These are phyloP conservation scores for Drosophila sucinea DNA, from an alignment of 1,140 invertebrate species.

Conservation along the genomic window DNA sequence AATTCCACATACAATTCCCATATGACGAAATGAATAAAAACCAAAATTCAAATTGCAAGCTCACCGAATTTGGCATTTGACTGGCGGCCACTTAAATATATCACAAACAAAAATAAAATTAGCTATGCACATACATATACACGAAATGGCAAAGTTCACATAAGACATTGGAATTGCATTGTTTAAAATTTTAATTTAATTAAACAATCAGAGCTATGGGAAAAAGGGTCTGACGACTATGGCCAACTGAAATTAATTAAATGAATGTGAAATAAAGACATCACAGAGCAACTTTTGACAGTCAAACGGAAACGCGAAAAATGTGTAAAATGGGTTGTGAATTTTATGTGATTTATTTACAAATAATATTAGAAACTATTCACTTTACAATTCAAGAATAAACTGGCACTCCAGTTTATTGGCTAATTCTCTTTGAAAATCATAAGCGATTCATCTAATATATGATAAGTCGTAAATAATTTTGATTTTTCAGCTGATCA, in stretches of 20 bases:
- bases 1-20: conserved; percentile 38
- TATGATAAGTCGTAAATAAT: too few species aligned
- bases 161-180: conserved; percentile 42
- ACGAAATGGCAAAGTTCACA: conserved; percentile 30
- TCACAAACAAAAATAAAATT: conserved; percentile 8
- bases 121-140: not conserved
- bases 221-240: not conserved
- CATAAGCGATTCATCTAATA: too few species aligned
- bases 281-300: too few species aligned
- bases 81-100: conserved; percentile 68
- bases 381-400: too few species aligned
- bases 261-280: not conserved
- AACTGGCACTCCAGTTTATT: too few species aligned
- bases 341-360: too few species aligned
- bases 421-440: too few species aligned
- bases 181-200: conserved; percentile 36
- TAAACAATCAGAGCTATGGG: conserved; percentile 31
- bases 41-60: conserved; percentile 50
- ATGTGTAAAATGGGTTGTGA: too few species aligned
- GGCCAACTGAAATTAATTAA: not conserved
- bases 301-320: too few species aligned
- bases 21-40: conserved; percentile 44
- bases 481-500: too few species aligned
- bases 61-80: conserved; percentile 52
- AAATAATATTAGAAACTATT: too few species aligned